Percentiles rank a stretch among this genome's conserved stretches.
Conservation (phyloP, 2,113 vertebrate species). For the Oncorhynchus nerka region DNA sequence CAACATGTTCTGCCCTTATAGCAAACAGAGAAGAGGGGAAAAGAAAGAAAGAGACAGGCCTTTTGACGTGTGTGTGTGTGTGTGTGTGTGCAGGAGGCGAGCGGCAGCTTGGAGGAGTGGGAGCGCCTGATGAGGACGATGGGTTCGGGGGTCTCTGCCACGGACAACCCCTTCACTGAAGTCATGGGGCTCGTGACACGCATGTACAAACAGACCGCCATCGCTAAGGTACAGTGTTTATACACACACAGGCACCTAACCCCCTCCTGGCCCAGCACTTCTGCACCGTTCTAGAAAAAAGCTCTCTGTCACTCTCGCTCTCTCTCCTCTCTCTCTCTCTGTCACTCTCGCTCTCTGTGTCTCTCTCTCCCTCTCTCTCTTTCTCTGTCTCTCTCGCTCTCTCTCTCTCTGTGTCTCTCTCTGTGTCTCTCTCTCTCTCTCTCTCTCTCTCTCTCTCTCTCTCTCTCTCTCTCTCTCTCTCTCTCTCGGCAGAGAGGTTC, state of each 20-base stretch:
- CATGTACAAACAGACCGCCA: conserved; percentile 94
- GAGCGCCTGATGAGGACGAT: conserved; percentile 84
- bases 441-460: too few species aligned
- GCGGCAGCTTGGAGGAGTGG: conserved; percentile 85
- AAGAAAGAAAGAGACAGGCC: conserved; percentile 29
- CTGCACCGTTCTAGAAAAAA: too few species aligned
- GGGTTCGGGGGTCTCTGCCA: conserved; percentile 58
- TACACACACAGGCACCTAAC: not conserved
- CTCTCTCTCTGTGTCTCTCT: too few species aligned
- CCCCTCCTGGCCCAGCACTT: too few species aligned
- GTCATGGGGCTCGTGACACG: conserved; percentile 87
- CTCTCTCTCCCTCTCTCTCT: too few species aligned
- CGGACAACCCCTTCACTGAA: conserved; percentile 71
- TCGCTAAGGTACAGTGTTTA: conserved; percentile 86
- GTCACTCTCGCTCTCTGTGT: too few species aligned
- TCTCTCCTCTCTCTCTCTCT: too few species aligned
- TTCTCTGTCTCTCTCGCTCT: too few species aligned
- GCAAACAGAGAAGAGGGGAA: conserved; percentile 41
- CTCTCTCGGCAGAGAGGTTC: too few species aligned
- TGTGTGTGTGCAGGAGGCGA: conserved; percentile 80
- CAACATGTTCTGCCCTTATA: conserved; percentile 75
- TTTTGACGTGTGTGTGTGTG: not conserved
- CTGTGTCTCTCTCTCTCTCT: too few species aligned
- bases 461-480: too few species aligned
- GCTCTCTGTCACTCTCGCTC: too few species aligned